Percentiles rank a stretch among this genome's conserved stretches.
Evolutionary conservation across 1,140 invertebrate genomes (phyloP).

Genomic region (Planococcus citri): DNA sequence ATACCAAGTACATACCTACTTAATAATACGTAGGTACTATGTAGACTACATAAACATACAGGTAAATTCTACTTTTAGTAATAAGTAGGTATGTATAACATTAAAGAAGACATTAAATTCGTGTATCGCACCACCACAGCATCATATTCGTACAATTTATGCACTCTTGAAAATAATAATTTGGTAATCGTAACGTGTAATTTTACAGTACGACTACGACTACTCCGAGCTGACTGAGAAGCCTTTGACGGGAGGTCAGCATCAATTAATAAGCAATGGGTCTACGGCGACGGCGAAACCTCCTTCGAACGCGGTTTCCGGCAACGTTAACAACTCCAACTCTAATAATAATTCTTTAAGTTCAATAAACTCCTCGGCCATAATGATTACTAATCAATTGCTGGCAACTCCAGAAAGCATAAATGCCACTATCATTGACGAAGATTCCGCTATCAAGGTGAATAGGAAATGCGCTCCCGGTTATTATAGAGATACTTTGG

Average conservation of each 20-base stretch:
- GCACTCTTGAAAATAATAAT: background rate
- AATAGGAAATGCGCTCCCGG: constrained; percentile 29
- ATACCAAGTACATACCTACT: too few relatives aligned
- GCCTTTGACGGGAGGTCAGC: constrained; percentile 27
- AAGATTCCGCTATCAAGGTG: constrained; percentile 21
- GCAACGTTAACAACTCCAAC: background rate
- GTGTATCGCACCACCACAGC: background rate
- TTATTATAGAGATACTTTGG: constrained; percentile 29
- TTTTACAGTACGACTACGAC: constrained; percentile 36
- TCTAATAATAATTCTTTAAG: constrained; percentile 10
- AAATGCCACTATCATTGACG: background rate
- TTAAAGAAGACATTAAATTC: too few relatives aligned
- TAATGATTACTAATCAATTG: constrained; percentile 5
- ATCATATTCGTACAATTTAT: too few relatives aligned
- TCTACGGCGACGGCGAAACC: background rate
- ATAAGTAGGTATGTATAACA: too few relatives aligned
- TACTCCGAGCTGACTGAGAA: constrained; percentile 38
- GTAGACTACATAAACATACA: too few relatives aligned
- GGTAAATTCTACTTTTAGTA: too few relatives aligned
- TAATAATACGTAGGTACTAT: too few relatives aligned
- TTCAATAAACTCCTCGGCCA: constrained; percentile 16
- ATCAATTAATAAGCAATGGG: background rate
- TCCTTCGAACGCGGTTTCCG: background rate
- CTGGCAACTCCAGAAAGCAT: background rate
- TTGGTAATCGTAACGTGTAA: background rate